These are phyloP conservation scores for Lamprologus callipterus DNA, from an alignment of 2,113 vertebrate species.

Conservation along the genomic window DNA sequence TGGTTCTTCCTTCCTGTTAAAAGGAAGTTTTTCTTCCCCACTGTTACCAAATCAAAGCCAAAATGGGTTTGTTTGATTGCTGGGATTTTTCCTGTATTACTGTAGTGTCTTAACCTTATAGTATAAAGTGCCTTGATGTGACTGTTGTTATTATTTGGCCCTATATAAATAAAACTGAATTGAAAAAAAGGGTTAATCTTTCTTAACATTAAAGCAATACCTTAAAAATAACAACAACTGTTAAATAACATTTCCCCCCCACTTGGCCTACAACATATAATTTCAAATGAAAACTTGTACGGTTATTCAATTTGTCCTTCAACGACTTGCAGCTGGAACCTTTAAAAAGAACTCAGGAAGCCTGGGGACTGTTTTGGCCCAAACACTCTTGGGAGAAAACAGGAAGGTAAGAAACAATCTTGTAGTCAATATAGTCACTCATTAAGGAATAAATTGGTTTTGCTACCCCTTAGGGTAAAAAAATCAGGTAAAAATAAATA, in stretches of 20 bases:
- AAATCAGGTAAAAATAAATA: not conserved
- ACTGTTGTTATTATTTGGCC: not conserved
- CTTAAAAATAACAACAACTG: not conserved
- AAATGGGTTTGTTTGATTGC: not conserved
- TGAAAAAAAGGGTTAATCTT: not conserved
- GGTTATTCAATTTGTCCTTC: not conserved
- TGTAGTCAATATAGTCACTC: not conserved
- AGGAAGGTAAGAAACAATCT: not conserved
- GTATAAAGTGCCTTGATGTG: not conserved
- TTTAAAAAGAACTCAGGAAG: not conserved
- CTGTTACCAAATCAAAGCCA: not conserved
- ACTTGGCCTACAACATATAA: not conserved
- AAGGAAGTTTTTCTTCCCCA: not conserved
- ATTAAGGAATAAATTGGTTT: not conserved
- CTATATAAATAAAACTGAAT: not conserved
- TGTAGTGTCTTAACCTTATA: not conserved
- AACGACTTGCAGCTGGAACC: not conserved
- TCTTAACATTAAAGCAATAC: not conserved
- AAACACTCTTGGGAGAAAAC: not conserved
- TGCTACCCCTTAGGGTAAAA: not conserved
- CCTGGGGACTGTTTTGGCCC: not conserved
- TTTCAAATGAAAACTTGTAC: rapidly evolving
- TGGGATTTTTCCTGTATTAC: rapidly evolving
- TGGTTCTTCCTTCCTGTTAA: not conserved
- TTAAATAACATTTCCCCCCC: rapidly evolving